phyloP scores from a whole-genome alignment of 1,140 invertebrate species.

The Drosophila malerkotliana region DNA sequence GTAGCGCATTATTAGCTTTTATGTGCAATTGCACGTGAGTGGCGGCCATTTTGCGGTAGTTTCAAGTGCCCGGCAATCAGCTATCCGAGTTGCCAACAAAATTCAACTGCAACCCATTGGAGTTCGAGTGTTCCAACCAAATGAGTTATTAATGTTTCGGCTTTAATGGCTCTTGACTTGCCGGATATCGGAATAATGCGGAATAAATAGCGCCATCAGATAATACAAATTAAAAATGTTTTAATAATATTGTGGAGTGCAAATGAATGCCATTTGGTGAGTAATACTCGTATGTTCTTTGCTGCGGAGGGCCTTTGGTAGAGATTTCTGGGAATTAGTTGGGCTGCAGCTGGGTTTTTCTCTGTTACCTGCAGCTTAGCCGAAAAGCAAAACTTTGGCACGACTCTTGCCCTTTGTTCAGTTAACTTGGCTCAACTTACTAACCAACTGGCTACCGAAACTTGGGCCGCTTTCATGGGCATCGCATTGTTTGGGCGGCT shows the following conservation, averaged over 20 bases:
- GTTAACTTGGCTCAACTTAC: conserved; percentile 25
- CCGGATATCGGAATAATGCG: not conserved
- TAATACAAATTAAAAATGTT: not conserved
- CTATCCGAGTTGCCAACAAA: conserved; percentile 27
- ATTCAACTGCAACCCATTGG: conserved; percentile 13
- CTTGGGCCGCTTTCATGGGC: conserved; percentile 13
- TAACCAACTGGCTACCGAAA: conserved; percentile 30
- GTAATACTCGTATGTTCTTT: not conserved
- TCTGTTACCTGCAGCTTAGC: conserved; percentile 39
- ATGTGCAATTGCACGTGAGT: conserved; percentile 64
- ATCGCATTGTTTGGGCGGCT: conserved; percentile 12
- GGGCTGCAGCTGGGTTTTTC: conserved; percentile 19
- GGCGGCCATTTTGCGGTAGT: conserved; percentile 55
- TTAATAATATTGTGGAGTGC: not conserved
- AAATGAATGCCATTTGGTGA: not conserved
- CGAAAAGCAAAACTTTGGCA: conserved; percentile 27
- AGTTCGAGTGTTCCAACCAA: conserved; percentile 10
- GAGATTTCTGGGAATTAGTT: conserved; percentile 39
- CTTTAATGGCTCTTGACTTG: conserved; percentile 3
- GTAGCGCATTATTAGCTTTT: conserved; percentile 64
- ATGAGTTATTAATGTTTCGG: conserved; percentile 41
- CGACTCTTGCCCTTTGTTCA: conserved; percentile 39
- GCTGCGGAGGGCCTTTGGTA: conserved; percentile 9
- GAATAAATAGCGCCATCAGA: not conserved
- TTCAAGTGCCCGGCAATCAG: conserved; percentile 44